Evolutionary conservation across 1,140 invertebrate genomes (phyloP), one percentile per base, ranked within the genome.

Genomic region (Melanaphis sacchari): DNA sequence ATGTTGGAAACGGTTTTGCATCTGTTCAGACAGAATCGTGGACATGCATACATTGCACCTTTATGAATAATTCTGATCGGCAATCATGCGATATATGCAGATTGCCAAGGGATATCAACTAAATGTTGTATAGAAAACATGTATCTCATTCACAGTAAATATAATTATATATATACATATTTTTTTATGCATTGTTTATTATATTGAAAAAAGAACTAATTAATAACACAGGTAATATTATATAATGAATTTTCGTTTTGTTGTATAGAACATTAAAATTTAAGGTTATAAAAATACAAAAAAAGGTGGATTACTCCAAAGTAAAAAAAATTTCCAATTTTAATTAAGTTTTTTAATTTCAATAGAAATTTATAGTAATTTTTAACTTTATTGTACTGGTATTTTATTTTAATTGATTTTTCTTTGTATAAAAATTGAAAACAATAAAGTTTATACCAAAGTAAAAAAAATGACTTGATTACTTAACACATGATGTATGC

Each of bases 11-110:
- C 31, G 91, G 91, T 54, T 93, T 93, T 84, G 91, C 91, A 54
- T 93, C 91, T 31, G 76, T 49, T 21, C 76, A 26, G 5, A 54
- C 81, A 54, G 91, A 95, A 82, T 95, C 97, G 93, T 99, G 99
- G 99, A 98, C 98, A 24, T 99, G 99, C 95, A 96, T 96, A 93
- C 97, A 98, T 94, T 99, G 99, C 96, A 99, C 99, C 93, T 99
- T 97, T 95, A 96, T 99, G 94, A 99, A 99, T 96, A 96, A 96
- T 93, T 95, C 96, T 88, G 96, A 97, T 88, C 95, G 96, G 89
- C 96, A 95, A 93, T 96, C 96, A 94, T 99, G 98, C 96, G 98
- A 99, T 95, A 99, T 99, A 96, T 99, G 99, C 96, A 97, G 96
- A 94, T 96, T 99, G 95, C 98, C 98, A 84, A 97, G 97, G 96